Evolutionary conservation across 2,113 vertebrate species (phyloP).

Genomic region (Tetrao urogallus): DNA sequence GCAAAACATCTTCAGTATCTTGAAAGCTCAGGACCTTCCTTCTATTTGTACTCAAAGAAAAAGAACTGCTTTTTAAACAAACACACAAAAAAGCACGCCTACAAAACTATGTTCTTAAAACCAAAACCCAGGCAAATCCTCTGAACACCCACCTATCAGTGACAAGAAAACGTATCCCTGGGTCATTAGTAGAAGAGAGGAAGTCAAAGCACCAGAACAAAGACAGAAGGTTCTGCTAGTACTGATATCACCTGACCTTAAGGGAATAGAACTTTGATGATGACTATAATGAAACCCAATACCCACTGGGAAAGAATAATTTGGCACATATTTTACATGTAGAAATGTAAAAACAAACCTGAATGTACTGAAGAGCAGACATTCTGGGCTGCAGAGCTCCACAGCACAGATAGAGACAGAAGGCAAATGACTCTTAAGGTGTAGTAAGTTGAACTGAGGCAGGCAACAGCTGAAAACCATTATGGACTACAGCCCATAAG

Average conservation of each 20-base stretch:
- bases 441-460: background rate
- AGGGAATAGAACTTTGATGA: background rate
- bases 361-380: rapidly evolving
- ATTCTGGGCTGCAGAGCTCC: rapidly evolving
- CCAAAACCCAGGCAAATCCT: background rate
- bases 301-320: background rate
- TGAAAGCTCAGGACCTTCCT: background rate
- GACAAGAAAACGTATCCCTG: background rate
- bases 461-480: constrained; percentile 17
- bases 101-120: background rate
- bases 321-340: background rate
- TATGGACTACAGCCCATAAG: background rate
- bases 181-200: background rate
- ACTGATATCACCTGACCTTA: background rate
- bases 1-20: background rate
- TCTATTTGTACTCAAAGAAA: background rate
- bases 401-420: background rate
- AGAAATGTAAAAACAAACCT: background rate
- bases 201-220: background rate
- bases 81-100: background rate
- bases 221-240: background rate
- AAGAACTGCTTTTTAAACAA: background rate
- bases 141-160: background rate
- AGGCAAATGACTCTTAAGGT: background rate
- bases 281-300: background rate